Base-by-base conservation (phyloP, 2,797 vertebrate genomes). In the Simalia tracyae region DNA sequence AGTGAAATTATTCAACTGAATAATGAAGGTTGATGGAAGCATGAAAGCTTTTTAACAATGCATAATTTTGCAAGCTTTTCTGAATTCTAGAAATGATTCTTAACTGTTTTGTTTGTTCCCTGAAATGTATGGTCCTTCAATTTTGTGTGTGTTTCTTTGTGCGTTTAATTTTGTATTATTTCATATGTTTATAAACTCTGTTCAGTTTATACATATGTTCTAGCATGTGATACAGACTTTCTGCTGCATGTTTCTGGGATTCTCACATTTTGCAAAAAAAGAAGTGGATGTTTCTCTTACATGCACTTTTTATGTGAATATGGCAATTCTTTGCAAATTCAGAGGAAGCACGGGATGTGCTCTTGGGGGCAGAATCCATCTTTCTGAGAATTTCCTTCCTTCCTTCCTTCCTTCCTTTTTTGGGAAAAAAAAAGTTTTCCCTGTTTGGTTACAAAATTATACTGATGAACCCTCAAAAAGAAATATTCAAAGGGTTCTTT, bases 251-350 rank as follows among this genome's bases (percentile, higher is more conserved):
- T 54, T 68, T 87, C 17, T 4, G 7, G 36, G 93, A 89, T 92
- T 92, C 92, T 57, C 28, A 87, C 88, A 84, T 68, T 93, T 68
- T 91, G 93, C 90, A 93, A 96, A 89, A 84, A 46, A 4, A 5
- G 4, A 22, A 91, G 84, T 72, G 95, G 97, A 95, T 93, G 94
- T 91, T 66, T 90, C 93, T 95, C 93, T 94, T 94, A 84, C 94
- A 85, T 95, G 89, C 15, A 93, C 59, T 46, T 86, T 89, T 31
- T 90, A 86, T 90, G 84, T 63, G 85, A 56, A 87, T 19, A 10
- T 28, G 14, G 12, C n/a, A 15, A 5, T 84, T 84, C 59, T 57
- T 26, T 66, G 50, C 66, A n/a, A 60, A 64, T n/a, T 1, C 86
- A 63, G 19, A 61, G 50, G 50, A 50, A 9, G 5, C n/a, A 26